These are phyloP conservation scores for Vanacampus margaritifer DNA, from an alignment of 2,113 vertebrate genomes.

Conservation along the genomic window DNA sequence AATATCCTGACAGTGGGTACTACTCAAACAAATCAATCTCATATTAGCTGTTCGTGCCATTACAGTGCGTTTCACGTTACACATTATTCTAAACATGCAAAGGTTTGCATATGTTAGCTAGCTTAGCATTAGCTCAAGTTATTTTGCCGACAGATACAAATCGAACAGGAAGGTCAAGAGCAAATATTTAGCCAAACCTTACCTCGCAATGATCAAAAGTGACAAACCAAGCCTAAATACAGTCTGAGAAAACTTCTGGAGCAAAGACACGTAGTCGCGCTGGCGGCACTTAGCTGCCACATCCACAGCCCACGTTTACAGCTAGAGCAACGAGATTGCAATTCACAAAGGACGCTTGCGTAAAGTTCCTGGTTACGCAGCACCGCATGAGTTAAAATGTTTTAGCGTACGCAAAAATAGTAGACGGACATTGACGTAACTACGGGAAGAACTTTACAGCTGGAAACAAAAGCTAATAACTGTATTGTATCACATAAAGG, in stretches of 20 bases:
- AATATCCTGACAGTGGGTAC: not conserved
- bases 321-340: not conserved
- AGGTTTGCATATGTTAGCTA: conserved; percentile 31
- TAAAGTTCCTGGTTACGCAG: not conserved
- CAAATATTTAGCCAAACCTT: not conserved
- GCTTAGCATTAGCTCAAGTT: conserved; percentile 37
- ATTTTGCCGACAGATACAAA: not conserved
- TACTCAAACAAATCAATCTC: not conserved
- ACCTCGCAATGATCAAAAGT: conserved; percentile 15
- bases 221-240: not conserved
- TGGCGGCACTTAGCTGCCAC: conserved; percentile 45
- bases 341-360: conserved; percentile 36
- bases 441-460: not conserved
- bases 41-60: not conserved
- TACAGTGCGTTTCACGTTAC: not conserved
- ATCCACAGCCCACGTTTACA: conserved; percentile 59
- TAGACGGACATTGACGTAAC: not conserved
- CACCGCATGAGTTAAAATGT: not conserved
- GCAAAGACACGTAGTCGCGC: conserved; percentile 42
- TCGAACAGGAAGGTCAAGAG: not conserved
- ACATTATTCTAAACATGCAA: not conserved
- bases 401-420: conserved; percentile 13
- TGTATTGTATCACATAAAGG: too few relatives aligned
- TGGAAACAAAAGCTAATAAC: too few relatives aligned
- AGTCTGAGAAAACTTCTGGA: not conserved